These are phyloP conservation scores for Microdon myrmicae DNA, from an alignment of 2,888 invertebrate species.

Conservation along the genomic window DNA sequence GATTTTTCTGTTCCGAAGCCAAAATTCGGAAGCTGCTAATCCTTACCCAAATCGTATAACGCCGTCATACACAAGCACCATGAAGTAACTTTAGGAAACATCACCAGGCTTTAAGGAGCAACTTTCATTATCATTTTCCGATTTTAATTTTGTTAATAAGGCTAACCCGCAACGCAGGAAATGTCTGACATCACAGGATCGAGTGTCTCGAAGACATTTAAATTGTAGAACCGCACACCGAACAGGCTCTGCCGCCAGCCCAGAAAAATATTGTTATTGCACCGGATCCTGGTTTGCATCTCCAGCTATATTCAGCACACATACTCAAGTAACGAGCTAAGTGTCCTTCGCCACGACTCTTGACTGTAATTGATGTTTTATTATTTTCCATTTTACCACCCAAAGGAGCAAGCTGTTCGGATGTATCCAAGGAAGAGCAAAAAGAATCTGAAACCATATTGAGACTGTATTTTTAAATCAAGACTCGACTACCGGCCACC, in stretches of 20 bases:
- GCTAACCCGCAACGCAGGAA: conserved; percentile 28
- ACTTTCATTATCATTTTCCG: conserved; percentile 39
- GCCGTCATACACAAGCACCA: too few relatives aligned
- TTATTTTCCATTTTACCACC: conserved; percentile 32
- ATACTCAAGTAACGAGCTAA: neutral
- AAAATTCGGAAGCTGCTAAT: too few relatives aligned
- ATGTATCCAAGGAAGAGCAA: conserved; percentile 24
- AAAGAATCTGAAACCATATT: conserved; percentile 28
- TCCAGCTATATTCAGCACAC: conserved; percentile 5
- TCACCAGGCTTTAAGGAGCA: too few relatives aligned
- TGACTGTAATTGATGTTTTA: conserved; percentile 49
- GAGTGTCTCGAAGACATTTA: conserved; percentile 25
- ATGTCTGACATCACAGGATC: conserved; percentile 29
- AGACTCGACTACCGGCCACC: conserved; percentile 48
- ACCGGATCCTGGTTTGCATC: conserved; percentile 22
- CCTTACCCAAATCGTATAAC: too few relatives aligned
- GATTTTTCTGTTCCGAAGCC: too few relatives aligned
- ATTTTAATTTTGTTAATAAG: conserved; percentile 46
- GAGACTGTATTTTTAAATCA: conserved; percentile 48
- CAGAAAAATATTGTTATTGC: conserved; percentile 45
- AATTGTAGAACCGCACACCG: conserved; percentile 48
- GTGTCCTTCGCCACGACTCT: conserved; percentile 10
- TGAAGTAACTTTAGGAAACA: too few relatives aligned
- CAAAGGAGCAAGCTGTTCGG: conserved; percentile 23
- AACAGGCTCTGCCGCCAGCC: conserved; percentile 48